phyloP scores from a whole-genome alignment of 2,113 vertebrate genomes.

The Corydoras sp. region DNA sequence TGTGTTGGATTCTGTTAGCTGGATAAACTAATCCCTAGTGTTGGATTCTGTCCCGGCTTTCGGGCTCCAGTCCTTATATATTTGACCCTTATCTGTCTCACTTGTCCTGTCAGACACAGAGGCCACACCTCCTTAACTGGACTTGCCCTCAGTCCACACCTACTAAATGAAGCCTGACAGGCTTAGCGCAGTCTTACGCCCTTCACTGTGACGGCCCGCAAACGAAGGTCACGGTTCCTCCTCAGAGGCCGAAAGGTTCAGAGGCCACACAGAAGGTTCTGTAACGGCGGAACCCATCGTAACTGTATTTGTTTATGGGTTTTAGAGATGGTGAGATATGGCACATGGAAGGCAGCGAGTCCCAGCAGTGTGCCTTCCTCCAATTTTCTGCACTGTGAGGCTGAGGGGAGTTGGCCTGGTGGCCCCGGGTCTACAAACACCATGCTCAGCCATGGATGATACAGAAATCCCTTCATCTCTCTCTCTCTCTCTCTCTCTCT shows the following conservation, averaged over 20 bases:
- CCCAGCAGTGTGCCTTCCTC: conserved; percentile 10
- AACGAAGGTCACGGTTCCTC: background rate
- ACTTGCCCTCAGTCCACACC: no score
- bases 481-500: no score
- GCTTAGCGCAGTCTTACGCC: no score
- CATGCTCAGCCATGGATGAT: conserved; percentile 45
- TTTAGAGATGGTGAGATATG: background rate
- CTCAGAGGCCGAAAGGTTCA: background rate
- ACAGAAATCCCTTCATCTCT: conserved; percentile 5
- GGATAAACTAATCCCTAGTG: no score
- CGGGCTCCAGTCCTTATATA: no score
- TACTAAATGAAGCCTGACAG: no score
- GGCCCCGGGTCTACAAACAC: conserved; percentile 45
- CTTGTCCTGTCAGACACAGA: background rate
- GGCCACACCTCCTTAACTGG: no score
- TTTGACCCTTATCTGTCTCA: background rate
- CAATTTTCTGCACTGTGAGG: conserved; percentile 21
- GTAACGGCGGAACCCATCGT: no score
- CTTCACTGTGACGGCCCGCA: no score
- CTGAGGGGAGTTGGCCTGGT: conserved; percentile 33
- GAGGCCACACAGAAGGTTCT: background rate
- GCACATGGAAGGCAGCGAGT: background rate
- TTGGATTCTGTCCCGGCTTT: no score
- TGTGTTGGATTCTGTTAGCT: no score
- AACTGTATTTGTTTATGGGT: background rate